Evolutionary conservation across 1,140 invertebrate species (phyloP), one percentile per base, ranked within the genome.

Genomic region (Drosophila sucinea): DNA sequence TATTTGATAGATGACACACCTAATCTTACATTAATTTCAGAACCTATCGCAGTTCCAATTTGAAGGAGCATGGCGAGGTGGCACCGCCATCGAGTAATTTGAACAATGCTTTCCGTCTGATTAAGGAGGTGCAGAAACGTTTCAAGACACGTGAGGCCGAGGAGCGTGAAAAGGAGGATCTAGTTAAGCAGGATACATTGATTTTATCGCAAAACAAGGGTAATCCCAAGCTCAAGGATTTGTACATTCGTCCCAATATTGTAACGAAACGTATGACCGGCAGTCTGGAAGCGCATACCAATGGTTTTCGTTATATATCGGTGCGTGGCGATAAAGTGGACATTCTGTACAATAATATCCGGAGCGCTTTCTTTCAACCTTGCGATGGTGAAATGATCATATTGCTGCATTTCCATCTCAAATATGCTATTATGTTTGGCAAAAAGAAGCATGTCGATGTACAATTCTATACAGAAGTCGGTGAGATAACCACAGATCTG

Each of bases 301-400:
- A 99, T 93, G 99, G 98, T 60, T 99, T 99, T 90, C 95, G 99
- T 25, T 99, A 99, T 90, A 99, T 98, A 1, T 99, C 98, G 1
- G 97, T 99, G 1, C 95, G 98, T 80, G 98, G 99, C 7, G 99
- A 99, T 90, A 99, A 99, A 94, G 98, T 99, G 1, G 99, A 99
- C 91, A 99, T 99, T 81, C 93, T 99, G 23, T 99, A 99, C 91
- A 99, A 99, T 93, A 99, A 99, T 92, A 99, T 99, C 73, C 99
- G 99, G 92, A 98, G 99, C 92, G 98, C 99, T 4, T 99, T 99
- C 93, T 99, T 99, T 93, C 99, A 99, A 94, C 99, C 99, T 0
- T 99, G 99, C 92, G 99, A 99, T 93, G 97, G 98, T 67, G 99
- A 99, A 94, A 99, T 99, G 98, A 99, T 99, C 61, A 99, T 99